Conservation (phyloP, 2,113 vertebrate genomes). For the Muscicapa adusta region DNA sequence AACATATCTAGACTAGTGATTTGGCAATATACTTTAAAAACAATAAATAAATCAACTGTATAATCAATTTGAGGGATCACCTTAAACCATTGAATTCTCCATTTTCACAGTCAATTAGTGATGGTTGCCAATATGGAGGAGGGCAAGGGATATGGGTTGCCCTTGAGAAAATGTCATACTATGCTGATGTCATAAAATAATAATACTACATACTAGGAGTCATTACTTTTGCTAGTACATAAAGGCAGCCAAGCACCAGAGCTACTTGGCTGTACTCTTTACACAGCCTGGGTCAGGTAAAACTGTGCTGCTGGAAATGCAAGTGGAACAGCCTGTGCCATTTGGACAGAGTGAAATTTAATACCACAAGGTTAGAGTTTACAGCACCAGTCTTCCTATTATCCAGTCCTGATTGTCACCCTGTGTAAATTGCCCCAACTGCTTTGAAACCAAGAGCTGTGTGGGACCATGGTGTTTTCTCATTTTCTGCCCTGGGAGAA, state of each 20-base stretch:
- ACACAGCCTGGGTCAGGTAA: constrained; percentile 17
- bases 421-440: constrained; percentile 2
- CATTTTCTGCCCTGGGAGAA: neutral
- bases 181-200: constrained; percentile 61
- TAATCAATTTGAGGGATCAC: no score
- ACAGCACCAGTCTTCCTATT: neutral
- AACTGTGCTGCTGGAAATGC: neutral
- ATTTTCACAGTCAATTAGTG: constrained; percentile 71
- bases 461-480: neutral
- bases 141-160: constrained; percentile 53
- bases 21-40: no score
- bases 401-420: neutral
- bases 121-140: constrained; percentile 63
- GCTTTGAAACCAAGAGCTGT: neutral
- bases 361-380: constrained; percentile 2
- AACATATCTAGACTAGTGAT: no score
- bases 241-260: constrained; percentile 57
- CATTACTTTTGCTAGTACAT: constrained; percentile 59
- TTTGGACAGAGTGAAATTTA: constrained; percentile 19
- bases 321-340: neutral
- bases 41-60: no score
- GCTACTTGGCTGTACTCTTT: constrained; percentile 1
- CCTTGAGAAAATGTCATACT: constrained; percentile 69
- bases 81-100: constrained; percentile 62
- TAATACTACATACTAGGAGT: constrained; percentile 44